Evolutionary conservation across 2,113 vertebrate genomes (phyloP).

Genomic region (Dipodomys merriami): DNA sequence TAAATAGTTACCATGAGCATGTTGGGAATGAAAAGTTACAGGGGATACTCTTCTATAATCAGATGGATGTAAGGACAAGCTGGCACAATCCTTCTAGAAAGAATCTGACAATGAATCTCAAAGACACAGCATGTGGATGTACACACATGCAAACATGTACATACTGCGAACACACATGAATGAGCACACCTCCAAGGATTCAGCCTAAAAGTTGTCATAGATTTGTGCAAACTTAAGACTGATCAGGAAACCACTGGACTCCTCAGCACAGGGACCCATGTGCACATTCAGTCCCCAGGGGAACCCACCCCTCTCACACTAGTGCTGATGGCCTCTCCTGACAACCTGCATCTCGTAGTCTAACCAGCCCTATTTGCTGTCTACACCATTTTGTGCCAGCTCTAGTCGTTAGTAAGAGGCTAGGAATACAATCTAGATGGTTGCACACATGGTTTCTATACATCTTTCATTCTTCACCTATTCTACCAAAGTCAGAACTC

Average conservation of each 20-base stretch:
- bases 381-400: rapidly evolving
- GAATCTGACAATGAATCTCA: rapidly evolving
- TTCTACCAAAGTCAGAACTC: background rate
- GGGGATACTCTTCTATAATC: background rate
- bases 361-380: no score
- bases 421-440: no score
- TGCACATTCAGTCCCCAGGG: no score
- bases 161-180: rapidly evolving
- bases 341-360: background rate
- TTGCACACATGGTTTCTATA: background rate
- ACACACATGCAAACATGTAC: no score
- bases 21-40: background rate
- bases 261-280: background rate
- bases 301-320: background rate
- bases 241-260: background rate
- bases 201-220: background rate
- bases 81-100: background rate
- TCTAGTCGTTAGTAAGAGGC: no score
- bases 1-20: background rate
- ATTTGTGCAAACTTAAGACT: background rate
- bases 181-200: background rate
- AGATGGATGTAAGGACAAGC: no score
- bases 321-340: background rate
- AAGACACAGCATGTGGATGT: rapidly evolving
- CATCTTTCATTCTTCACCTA: background rate